Evolutionary conservation across 2,113 vertebrate species (phyloP).

Genomic region (Perccottus glenii): DNA sequence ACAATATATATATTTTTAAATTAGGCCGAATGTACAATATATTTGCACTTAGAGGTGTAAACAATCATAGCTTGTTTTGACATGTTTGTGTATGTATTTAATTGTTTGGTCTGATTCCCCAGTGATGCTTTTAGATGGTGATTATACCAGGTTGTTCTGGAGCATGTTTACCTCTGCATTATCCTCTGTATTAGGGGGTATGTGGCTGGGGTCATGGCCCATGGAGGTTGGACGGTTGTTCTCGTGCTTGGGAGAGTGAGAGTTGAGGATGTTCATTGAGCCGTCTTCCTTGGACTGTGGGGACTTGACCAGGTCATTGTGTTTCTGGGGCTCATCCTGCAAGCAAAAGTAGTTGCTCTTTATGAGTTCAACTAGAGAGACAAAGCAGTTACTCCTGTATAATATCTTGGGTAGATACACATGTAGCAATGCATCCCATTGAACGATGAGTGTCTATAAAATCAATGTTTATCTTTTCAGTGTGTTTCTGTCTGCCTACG

Average conservation of each 20-base stretch:
- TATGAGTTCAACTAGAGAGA: constrained; percentile 1
- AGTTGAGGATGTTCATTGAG: constrained; percentile 90
- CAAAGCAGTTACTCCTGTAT: neutral
- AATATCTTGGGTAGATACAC: too few relatives aligned
- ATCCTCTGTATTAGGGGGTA: constrained; percentile 68
- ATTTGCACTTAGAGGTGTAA: constrained; percentile 45
- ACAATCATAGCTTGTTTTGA: constrained; percentile 26
- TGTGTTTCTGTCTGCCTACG: too few relatives aligned
- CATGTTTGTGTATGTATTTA: constrained; percentile 29
- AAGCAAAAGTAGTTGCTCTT: constrained; percentile 24
- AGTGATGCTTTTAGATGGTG: constrained; percentile 19
- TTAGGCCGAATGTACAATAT: constrained; percentile 46
- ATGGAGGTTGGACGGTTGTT: constrained; percentile 77
- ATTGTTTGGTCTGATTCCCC: constrained; percentile 44
- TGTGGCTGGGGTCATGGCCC: constrained; percentile 68
- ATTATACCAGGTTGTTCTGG: constrained; percentile 92
- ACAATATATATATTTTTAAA: too few relatives aligned
- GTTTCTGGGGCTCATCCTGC: constrained; percentile 88
- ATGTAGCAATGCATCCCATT: neutral
- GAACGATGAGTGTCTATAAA: neutral
- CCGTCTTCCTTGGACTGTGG: constrained; percentile 90
- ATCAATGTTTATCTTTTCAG: too few relatives aligned
- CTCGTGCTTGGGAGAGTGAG: constrained; percentile 87
- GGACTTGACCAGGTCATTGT: constrained; percentile 87
- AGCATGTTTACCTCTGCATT: constrained; percentile 87